phyloP scores from a whole-genome alignment of 2,797 vertebrate genomes.

The Anolis apletophallus region DNA sequence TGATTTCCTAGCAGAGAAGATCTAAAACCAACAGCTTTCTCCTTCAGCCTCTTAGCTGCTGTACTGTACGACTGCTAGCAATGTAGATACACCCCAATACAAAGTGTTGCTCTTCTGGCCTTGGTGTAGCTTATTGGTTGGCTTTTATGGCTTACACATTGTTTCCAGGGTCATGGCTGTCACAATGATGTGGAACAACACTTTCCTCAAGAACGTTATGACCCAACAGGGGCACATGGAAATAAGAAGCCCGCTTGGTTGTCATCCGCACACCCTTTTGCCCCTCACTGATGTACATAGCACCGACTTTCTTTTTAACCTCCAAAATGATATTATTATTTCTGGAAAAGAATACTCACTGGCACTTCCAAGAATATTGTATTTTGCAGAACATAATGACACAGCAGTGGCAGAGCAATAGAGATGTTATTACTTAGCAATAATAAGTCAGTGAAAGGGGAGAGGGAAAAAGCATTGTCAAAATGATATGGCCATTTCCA shows the following conservation, averaged over 20 bases:
- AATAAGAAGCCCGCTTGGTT: conserved; percentile 14
- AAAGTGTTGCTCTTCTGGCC: neutral
- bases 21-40: neutral
- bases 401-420: conserved; percentile 59
- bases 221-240: neutral
- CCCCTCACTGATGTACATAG: neutral
- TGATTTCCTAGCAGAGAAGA: neutral
- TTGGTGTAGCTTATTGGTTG: neutral
- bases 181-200: neutral
- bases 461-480: conserved; percentile 67
- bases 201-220: conserved; percentile 1
- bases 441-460: conserved; percentile 58
- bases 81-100: neutral
- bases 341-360: neutral
- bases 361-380: conserved; percentile 28
- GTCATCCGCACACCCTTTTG: conserved; percentile 37
- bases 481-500: conserved; percentile 75
- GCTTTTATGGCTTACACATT: neutral
- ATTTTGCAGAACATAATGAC: conserved; percentile 68
- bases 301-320: conserved; percentile 39
- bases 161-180: neutral
- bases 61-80: neutral
- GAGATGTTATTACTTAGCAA: conserved; percentile 70
- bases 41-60: neutral
- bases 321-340: conserved; percentile 43